Base-by-base conservation (phyloP, 2,797 vertebrate genomes). In the Orestias chungarensis region DNA sequence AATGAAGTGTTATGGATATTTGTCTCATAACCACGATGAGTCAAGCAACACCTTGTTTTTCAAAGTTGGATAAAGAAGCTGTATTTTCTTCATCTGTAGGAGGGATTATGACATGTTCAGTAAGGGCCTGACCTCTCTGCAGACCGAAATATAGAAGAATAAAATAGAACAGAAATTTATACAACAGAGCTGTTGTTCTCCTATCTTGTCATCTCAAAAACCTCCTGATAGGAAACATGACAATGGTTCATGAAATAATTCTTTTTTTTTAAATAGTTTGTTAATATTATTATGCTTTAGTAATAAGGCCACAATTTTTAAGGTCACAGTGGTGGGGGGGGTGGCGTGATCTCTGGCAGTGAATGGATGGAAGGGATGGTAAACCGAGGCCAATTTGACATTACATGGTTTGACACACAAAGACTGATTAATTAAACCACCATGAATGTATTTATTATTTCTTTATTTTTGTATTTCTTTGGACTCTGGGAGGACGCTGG, bases 21-120 rank as follows among this genome's bases (percentile, higher is more conserved):
- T 82, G 85, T 83, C 84, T 90, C 86, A 73, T 81, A 88, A 75
- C 80, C 38, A 57, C 72, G 14, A 66, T 89, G 89, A 89, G 80
- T 87, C 90, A 87, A 79, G 71, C 77, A 82, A 74, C 87, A 83
- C 79, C 78, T 86, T 81, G 73, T 79, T 82, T 81, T 74, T 79
- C 57, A 80, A 87, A 61, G 76, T 78, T 54, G 76, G 71, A 59
- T 84, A 75, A 71, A 80, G 82, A 81, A 86, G 73, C 69, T 52
- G 44, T 74, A n/a, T 80, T 80, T 86, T 42, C 68, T 75, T 64
- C 47, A 8, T 75, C 73, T 65, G 85, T 89, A 71, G 86, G 84
- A 86, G 85, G 85, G 78, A 80, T 75, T 79, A 68, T 74, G 76
- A 72, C 75, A 79, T 1, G 27, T 70, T 86, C 71, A 33, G 73